These are phyloP conservation scores for Stenotaenia linearis DNA, from an alignment of 2,888 invertebrate species.

Conservation along the genomic window DNA sequence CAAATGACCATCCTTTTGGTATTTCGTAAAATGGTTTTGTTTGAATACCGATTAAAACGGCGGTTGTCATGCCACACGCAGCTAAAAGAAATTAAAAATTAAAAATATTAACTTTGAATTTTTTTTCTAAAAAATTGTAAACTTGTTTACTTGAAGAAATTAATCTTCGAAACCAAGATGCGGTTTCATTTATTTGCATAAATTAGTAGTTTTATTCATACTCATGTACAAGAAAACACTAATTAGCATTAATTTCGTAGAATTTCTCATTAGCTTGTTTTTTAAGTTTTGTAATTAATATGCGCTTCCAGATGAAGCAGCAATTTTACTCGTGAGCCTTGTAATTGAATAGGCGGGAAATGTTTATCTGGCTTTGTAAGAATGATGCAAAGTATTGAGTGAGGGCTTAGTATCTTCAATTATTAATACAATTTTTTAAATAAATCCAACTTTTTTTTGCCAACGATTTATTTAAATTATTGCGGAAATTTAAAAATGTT, in stretches of 20 bases:
- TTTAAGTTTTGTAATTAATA: not conserved
- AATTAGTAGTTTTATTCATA: not conserved
- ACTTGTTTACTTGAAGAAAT: too few relatives aligned
- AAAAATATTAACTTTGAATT: too few relatives aligned
- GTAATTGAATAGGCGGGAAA: not conserved
- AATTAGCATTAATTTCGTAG: not conserved
- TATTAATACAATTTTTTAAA: too few relatives aligned
- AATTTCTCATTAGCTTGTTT: not conserved
- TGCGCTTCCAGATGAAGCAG: not conserved
- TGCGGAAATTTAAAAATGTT: too few relatives aligned
- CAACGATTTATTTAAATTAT: too few relatives aligned
- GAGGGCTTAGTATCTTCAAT: too few relatives aligned
- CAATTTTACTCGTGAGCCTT: not conserved
- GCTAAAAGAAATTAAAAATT: not conserved
- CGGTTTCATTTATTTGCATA: not conserved
- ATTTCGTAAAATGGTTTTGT: not conserved
- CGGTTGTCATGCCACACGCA: not conserved
- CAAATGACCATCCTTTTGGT: slow-evolving; percentile 26
- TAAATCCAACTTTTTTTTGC: too few relatives aligned
- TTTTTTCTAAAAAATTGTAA: too few relatives aligned
- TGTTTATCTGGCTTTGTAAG: not conserved
- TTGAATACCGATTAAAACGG: not conserved
- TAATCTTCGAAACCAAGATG: too few relatives aligned
- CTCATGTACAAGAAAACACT: too few relatives aligned
- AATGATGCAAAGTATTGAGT: too few relatives aligned